Evolutionary conservation across 2,888 invertebrate genomes (phyloP), one percentile per base, ranked within the genome.

Genomic region (Axea sp.): DNA sequence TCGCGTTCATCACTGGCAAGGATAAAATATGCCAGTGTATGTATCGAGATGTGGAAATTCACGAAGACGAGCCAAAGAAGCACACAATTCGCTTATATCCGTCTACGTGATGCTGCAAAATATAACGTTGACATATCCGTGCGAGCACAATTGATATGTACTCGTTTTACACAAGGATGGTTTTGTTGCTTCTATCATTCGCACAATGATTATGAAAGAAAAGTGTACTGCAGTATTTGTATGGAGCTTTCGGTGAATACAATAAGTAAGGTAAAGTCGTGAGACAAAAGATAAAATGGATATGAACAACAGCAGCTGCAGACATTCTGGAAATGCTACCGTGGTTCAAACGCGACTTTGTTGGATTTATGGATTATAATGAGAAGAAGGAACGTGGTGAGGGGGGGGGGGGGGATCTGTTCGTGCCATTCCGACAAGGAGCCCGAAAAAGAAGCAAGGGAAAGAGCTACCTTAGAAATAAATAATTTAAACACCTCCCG

Each of bases 311-410:
- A 64, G 76, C 73, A 75, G 68, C 55, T 64, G 69, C 47, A 72
- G 64, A 78, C 75, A 77, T 75, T 75, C 64, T 68, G 51, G 73
- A 74, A 76, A 75, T 72, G 69, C 73, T 53, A 76, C 69, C 73
- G 74, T 69, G 76, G 73, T 78, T 80, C 78, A 78, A 79, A 80
- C 78, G 78, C 79, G 81, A 83, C 84, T 82, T 84, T 84, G 83
- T 81, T 81, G 84, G 81, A 85, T 84, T 84, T 86, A 83, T 83
- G 83, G 84, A 86, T 85, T 82, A 84, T 82, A 80, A 84, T 82
- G 81, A 81, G 81, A 76, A 78, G 78, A 59, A 76, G 79, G 74
- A 76, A 39, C 57, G 76, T 72, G 76, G 74, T 11, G 19, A 19
- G 11, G 15, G 3, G 45, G 5, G 9, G 15, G 24, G 31, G 37